Evolutionary conservation across 2,888 invertebrate genomes (phyloP), one percentile per base, ranked within the genome.

Genomic region (Melieria omissa): DNA sequence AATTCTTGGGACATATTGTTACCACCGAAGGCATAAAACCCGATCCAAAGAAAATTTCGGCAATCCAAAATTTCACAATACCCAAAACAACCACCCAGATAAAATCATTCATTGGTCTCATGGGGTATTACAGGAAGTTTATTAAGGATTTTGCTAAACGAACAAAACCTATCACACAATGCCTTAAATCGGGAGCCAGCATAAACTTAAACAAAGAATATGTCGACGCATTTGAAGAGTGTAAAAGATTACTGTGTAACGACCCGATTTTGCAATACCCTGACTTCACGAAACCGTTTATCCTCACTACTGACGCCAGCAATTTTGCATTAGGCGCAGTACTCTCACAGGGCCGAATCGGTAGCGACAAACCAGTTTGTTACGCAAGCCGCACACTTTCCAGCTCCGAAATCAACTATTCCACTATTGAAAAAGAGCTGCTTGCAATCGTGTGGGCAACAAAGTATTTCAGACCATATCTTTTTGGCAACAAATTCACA

Each of bases 291-390:
- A 76, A 81, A 73, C 72, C 74, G 7, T 84, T 84, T 58, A 69
- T 76, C 10, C 44, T 84, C 4, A 82, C 82, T 0, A 83, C 83
- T 0, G 84, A 85, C 66, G 83, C 83, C 0, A 77, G 78, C 10
- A 73, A 80, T 29, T 14, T 45, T 16, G 65, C 55, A 3, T 4
- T 65, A 4, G 65, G 65, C 4, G 65, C 65, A 4, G 55, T 65
- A 4, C 5, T 65, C 9, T 16, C 45, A 1, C 65, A 55, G 14
- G 45, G 49, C 6, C 14, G 9, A 46, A 45, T 45, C 5, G 16
- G 16, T 6, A 62, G 9, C 46, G 55, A 41, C 8, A 45, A 14
- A 55, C 45, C 45, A 49, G 7, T 55, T 9, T 64, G 49, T 10
- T 64, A 16, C 49, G 64, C 64, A 14, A 47, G 52, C 29, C 47